These are phyloP conservation scores for Nycticebus coucang DNA, from an alignment of 2,113 vertebrate species.

Conservation along the genomic window DNA sequence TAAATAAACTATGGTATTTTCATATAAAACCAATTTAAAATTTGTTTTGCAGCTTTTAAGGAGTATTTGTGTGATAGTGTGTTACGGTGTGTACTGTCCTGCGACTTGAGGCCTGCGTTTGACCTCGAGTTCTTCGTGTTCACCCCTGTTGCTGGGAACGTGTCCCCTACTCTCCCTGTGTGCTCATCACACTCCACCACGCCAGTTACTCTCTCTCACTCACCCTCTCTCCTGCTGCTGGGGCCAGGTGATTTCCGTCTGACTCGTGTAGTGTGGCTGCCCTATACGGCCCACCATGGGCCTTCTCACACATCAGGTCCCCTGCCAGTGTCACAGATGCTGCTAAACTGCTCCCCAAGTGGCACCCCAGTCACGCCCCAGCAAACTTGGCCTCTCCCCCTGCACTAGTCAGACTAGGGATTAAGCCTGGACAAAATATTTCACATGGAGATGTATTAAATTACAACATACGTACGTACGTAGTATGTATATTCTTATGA, in stretches of 20 bases:
- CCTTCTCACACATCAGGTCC: accelerated
- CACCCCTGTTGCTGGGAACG: accelerated
- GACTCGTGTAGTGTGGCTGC: accelerated
- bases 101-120: accelerated
- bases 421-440: accelerated
- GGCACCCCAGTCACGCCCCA: accelerated
- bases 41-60: accelerated
- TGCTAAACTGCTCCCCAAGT: too few species aligned
- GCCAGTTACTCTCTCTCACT: accelerated
- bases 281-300: too few species aligned
- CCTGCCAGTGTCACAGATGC: accelerated
- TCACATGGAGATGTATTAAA: too few species aligned
- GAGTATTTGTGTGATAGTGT: accelerated
- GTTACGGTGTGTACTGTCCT: accelerated
- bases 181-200: accelerated
- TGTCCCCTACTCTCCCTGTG: accelerated
- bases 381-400: accelerated
- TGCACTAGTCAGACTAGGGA: neutral
- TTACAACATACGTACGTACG: accelerated
- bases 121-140: accelerated
- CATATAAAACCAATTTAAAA: neutral
- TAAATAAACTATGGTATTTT: neutral
- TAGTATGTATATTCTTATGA: accelerated
- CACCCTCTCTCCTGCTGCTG: neutral
- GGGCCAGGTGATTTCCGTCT: accelerated